Evolutionary conservation across 2,113 vertebrate species (phyloP).

Genomic region (human (Homo sapiens)): GRCh38 chr13:56813001-56813500

Average conservation of each 20-base stretch:
- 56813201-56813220: too few species aligned
- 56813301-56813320: neutral
- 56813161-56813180: too few species aligned
- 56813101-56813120: too few species aligned
- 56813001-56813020: too few species aligned
- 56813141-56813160: too few species aligned
- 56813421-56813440: constrained; percentile 76
- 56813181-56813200: too few species aligned
- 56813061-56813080: too few species aligned
- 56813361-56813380: neutral
- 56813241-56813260: neutral
- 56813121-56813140: too few species aligned
- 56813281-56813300: neutral
- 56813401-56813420: neutral
- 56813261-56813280: neutral
- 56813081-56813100: too few species aligned
- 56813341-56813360: neutral
- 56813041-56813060: too few species aligned
- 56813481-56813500: constrained; percentile 85
- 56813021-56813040: too few species aligned
- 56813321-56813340: neutral
- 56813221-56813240: too few species aligned
- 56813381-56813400: neutral
- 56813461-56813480: constrained; percentile 86
- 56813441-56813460: constrained; percentile 86